Conservation (phyloP, 2,888 invertebrate species). For the Tortricodes alternella region DNA sequence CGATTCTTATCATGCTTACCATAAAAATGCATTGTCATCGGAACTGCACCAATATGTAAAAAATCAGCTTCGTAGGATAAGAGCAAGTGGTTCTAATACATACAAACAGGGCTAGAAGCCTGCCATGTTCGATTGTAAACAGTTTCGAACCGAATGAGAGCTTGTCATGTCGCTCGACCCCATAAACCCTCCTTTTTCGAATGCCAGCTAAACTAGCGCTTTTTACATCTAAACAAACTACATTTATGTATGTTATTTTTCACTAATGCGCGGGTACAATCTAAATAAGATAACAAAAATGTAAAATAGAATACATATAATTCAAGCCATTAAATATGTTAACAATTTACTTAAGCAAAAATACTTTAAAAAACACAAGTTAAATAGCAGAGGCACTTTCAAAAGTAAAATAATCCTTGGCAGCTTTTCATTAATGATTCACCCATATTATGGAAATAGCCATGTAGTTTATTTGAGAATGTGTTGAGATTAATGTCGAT, state of each 20-base stretch:
- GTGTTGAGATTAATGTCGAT: constrained; percentile 46
- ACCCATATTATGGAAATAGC: constrained; percentile 43
- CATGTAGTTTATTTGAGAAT: constrained; percentile 44
- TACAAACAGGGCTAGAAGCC: too few species aligned
- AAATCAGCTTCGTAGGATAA: too few species aligned
- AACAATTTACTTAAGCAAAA: not conserved
- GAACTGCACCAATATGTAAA: too few species aligned
- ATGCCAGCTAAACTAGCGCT: not conserved
- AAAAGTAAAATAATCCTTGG: constrained; percentile 42
- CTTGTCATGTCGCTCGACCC: not conserved
- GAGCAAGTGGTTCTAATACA: too few species aligned
- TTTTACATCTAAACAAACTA: not conserved
- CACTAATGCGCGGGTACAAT: too few species aligned
- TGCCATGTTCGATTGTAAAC: constrained; percentile 4
- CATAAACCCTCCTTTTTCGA: not conserved
- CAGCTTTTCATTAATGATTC: constrained; percentile 46
- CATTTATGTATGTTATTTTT: not conserved
- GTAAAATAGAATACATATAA: too few species aligned
- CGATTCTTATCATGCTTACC: too few species aligned
- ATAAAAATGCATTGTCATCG: too few species aligned
- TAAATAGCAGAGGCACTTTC: constrained; percentile 26
- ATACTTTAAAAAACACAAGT: not conserved
- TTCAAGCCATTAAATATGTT: too few species aligned
- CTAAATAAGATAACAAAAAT: too few species aligned
- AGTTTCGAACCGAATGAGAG: constrained; percentile 12